phyloP scores from a whole-genome alignment of 2,113 vertebrate species.

The Bos taurus region DNA sequence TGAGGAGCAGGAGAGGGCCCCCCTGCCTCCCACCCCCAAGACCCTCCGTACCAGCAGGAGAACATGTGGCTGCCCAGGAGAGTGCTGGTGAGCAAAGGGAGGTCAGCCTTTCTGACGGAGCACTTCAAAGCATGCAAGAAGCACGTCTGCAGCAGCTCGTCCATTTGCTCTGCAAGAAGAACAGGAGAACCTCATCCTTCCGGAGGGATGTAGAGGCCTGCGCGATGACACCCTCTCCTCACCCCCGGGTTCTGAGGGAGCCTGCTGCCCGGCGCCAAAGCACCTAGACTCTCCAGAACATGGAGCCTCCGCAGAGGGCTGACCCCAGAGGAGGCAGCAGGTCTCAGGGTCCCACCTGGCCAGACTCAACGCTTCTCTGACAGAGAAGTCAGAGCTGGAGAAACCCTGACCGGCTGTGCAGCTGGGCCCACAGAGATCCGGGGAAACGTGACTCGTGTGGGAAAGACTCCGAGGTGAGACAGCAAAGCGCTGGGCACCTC shows the following conservation, averaged over 20 bases:
- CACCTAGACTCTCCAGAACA: not conserved
- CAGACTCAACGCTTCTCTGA: not conserved
- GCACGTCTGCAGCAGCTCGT: conserved; percentile 89
- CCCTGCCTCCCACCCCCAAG: rapidly evolving
- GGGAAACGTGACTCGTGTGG: rapidly evolving
- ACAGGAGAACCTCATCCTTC: not conserved
- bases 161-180: conserved; percentile 90
- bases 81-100: conserved; percentile 94
- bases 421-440: not conserved
- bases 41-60: conserved; percentile 90
- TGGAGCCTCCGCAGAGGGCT: not conserved
- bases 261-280: not conserved
- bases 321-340: not conserved
- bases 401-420: not conserved
- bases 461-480: not conserved
- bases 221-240: too few species aligned
- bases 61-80: conserved; percentile 95
- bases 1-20: not conserved
- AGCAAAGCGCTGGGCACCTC: not conserved
- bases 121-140: conserved; percentile 94
- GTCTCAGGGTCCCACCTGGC: not conserved
- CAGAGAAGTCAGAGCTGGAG: not conserved
- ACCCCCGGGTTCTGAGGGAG: not conserved
- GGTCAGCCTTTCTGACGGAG: conserved; percentile 94
- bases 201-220: not conserved